Conservation (phyloP, 2,888 invertebrate genomes). For the Ophioninae sp. region DNA sequence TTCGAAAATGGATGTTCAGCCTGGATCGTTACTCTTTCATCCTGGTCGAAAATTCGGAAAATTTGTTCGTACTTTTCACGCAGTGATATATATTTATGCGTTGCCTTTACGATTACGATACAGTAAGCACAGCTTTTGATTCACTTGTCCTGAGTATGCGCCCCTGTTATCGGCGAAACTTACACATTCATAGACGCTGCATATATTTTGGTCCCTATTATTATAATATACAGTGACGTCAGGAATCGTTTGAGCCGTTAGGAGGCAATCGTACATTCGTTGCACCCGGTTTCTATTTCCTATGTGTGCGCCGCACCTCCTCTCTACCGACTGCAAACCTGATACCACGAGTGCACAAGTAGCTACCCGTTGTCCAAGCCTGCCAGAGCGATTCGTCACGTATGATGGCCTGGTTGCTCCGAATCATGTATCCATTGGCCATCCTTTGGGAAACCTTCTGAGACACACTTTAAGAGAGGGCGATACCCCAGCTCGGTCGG, state of each 20-base stretch:
- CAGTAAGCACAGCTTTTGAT: background rate
- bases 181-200: slow-evolving; percentile 78
- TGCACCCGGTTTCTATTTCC: slow-evolving; percentile 17
- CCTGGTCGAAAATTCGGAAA: background rate
- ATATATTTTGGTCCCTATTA: slow-evolving; percentile 74
- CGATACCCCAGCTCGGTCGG: too few relatives aligned
- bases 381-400: slow-evolving; percentile 25
- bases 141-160: slow-evolving; percentile 69
- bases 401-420: slow-evolving; percentile 72
- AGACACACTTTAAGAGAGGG: slow-evolving; percentile 4
- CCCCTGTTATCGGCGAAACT: slow-evolving; percentile 75
- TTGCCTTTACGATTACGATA: background rate
- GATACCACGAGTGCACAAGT: slow-evolving; percentile 3
- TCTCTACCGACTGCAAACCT: slow-evolving; percentile 23
- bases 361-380: background rate
- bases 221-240: slow-evolving; percentile 64
- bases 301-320: slow-evolving; percentile 20
- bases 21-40: background rate
- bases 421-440: slow-evolving; percentile 73
- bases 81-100: background rate
- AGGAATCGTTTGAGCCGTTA: slow-evolving; percentile 40
- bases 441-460: slow-evolving; percentile 62
- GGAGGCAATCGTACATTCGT: slow-evolving; percentile 10
- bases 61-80: background rate
- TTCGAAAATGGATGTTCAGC: background rate